Evolutionary conservation across 2,113 vertebrate genomes (phyloP).

Genomic region (Clinocottus analis): DNA sequence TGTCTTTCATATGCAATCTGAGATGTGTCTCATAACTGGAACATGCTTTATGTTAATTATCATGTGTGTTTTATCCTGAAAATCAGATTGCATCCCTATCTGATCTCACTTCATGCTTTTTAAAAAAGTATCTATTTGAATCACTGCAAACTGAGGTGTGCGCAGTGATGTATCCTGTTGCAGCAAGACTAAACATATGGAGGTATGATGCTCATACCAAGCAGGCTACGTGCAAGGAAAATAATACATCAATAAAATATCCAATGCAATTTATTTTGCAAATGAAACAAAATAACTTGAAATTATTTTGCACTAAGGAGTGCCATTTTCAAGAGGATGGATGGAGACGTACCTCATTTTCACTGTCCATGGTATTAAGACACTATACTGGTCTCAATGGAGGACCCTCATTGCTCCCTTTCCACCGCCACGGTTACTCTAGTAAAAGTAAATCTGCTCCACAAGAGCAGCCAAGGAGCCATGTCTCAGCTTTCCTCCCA

Average conservation of each 20-base stretch:
- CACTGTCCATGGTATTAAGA: not conserved
- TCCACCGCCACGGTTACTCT: not conserved
- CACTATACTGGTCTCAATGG: constrained; percentile 12
- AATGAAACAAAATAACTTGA: constrained; percentile 11
- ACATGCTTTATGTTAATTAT: not conserved
- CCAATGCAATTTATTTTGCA: not conserved
- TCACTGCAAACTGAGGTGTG: not conserved
- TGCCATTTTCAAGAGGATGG: not conserved
- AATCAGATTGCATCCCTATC: not conserved
- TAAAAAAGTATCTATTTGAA: not conserved
- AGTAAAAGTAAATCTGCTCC: constrained; percentile 48
- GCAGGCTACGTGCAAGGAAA: not conserved
- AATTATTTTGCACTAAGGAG: not conserved
- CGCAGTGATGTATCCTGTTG: not conserved
- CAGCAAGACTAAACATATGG: not conserved
- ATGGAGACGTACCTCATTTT: not conserved
- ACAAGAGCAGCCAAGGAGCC: constrained; percentile 18
- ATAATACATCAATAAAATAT: not conserved
- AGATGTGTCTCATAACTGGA: not conserved
- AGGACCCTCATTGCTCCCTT: constrained; percentile 4
- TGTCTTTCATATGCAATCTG: not conserved
- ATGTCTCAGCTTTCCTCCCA: constrained; percentile 20
- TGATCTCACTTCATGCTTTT: not conserved
- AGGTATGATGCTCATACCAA: not conserved
- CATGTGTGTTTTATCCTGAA: not conserved